These are phyloP conservation scores for Noctua janthe DNA, from an alignment of 2,888 invertebrate genomes.

Conservation along the genomic window DNA sequence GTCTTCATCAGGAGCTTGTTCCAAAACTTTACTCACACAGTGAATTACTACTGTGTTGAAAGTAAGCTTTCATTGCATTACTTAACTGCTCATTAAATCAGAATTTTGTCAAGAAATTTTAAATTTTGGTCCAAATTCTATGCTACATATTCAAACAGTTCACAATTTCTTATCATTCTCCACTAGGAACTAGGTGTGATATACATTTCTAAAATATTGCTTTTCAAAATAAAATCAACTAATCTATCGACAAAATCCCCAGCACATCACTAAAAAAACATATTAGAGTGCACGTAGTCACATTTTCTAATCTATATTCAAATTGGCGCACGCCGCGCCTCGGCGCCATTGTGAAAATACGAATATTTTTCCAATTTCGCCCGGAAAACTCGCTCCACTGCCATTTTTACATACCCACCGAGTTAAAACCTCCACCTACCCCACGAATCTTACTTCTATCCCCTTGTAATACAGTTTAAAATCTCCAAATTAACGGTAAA, in stretches of 20 bases:
- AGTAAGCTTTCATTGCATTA: background rate
- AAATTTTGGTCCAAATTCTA: no score
- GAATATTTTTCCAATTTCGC: constrained; percentile 89
- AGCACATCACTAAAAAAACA: constrained; percentile 79
- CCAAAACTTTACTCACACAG: background rate
- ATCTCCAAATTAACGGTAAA: constrained; percentile 29
- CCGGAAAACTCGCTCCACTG: constrained; percentile 83
- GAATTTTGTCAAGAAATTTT: background rate
- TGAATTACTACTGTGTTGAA: background rate
- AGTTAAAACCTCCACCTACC: constrained; percentile 11
- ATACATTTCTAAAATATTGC: background rate
- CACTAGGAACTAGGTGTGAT: background rate
- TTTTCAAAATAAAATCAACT: background rate
- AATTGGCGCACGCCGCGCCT: constrained; percentile 84
- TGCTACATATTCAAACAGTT: no score
- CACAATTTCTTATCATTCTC: no score
- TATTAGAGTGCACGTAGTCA: constrained; percentile 87
- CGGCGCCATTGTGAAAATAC: constrained; percentile 85
- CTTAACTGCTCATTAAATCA: background rate
- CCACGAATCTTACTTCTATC: constrained; percentile 59
- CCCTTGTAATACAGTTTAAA: constrained; percentile 12
- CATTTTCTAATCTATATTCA: constrained; percentile 90
- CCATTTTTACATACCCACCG: constrained; percentile 76
- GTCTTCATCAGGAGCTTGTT: background rate
- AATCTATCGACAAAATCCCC: constrained; percentile 55